Conservation (phyloP, 2,113 vertebrate species). For the Microcebus ravelobensis region DNA sequence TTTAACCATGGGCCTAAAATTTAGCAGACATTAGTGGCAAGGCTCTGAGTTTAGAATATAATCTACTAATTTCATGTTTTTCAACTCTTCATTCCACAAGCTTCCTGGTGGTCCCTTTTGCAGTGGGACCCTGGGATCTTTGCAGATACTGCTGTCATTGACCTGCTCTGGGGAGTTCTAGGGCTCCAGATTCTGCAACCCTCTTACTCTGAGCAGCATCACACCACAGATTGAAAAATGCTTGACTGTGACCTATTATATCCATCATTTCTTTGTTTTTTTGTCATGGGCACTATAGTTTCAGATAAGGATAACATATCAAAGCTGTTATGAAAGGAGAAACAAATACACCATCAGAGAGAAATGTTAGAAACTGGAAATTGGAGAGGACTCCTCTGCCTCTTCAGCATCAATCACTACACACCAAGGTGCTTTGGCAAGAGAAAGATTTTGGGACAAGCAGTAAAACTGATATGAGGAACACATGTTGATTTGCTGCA, state of each 20-base stretch:
- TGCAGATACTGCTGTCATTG: neutral
- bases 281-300: neutral
- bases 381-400: neutral
- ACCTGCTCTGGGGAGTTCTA: neutral
- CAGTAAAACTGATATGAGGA: neutral
- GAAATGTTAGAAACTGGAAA: neutral
- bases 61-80: neutral
- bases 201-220: neutral
- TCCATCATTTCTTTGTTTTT: neutral
- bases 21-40: neutral
- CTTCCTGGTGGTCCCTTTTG: neutral
- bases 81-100: neutral
- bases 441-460: neutral
- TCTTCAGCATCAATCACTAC: neutral
- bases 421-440: neutral
- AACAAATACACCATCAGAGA: neutral
- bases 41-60: neutral
- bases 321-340: neutral
- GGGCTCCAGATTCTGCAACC: neutral
- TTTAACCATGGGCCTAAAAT: neutral
- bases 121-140: neutral
- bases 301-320: neutral
- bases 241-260: neutral
- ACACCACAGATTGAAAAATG: neutral
- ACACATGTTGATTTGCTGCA: conserved; percentile 10